A percentile compares a stretch with the other conserved stretches of the same genome.
These are phyloP conservation scores for Darevskia nairensis DNA, from an alignment of 2,797 vertebrate species.

Conservation along the genomic window DNA sequence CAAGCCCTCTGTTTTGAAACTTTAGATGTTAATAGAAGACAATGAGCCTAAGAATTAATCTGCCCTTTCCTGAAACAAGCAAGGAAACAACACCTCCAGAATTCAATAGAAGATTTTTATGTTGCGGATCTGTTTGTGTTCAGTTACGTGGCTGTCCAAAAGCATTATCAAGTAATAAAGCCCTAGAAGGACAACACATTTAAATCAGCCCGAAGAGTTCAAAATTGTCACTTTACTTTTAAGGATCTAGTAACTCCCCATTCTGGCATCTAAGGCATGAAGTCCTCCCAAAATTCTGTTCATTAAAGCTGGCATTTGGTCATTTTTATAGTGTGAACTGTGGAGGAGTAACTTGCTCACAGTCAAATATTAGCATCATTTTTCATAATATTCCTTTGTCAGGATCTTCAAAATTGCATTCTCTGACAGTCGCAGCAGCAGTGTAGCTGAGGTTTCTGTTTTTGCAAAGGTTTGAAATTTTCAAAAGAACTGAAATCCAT, in stretches of 20 bases:
- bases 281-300: neutral
- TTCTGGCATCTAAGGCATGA: neutral
- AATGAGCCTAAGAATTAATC: neutral
- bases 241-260: neutral
- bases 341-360: neutral
- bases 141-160: neutral
- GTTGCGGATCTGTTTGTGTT: neutral
- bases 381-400: neutral
- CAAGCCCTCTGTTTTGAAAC: neutral
- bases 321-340: constrained; percentile 14
- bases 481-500: neutral
- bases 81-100: neutral
- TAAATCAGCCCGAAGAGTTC: neutral
- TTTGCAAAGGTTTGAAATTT: neutral
- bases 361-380: neutral
- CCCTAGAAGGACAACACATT: neutral
- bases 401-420: neutral
- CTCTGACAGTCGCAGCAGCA: neutral
- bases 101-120: neutral
- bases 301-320: neutral
- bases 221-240: neutral
- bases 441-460: neutral
- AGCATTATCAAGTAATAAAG: neutral
- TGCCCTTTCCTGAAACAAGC: neutral
- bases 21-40: neutral